These are phyloP conservation scores for Semibalanus balanoides DNA, from an alignment of 1,140 invertebrate genomes.

Conservation along the genomic window DNA sequence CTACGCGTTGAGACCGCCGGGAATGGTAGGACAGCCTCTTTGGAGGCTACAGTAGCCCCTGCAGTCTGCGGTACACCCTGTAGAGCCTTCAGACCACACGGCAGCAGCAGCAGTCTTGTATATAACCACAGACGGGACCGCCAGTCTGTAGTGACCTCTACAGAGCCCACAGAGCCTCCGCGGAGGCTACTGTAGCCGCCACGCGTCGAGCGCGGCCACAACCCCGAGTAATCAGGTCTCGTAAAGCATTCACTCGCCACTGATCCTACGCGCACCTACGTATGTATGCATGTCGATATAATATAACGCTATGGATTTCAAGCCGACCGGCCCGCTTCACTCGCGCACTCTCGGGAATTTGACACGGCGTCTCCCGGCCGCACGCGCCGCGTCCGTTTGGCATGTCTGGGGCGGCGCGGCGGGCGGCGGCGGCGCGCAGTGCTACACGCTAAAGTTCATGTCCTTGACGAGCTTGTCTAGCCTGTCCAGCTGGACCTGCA, in stretches of 20 bases:
- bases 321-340: no score
- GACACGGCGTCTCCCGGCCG: neutral
- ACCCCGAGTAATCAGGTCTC: neutral
- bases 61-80: no score
- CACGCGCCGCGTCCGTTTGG: neutral
- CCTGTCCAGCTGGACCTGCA: slow-evolving; percentile 3
- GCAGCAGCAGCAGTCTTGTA: neutral
- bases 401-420: neutral
- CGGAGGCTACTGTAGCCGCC: no score
- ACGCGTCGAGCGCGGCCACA: no score
- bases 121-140: no score
- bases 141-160: no score
- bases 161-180: no score
- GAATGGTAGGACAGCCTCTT: neutral
- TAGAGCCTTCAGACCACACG: no score
- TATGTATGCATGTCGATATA: neutral
- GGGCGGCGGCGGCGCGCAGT: no score
- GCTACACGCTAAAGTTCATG: slow-evolving; percentile 3
- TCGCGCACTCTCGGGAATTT: neutral
- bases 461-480: slow-evolving; percentile 2
- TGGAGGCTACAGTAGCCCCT: no score
- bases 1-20: no score
- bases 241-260: neutral
- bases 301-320: neutral
- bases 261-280: neutral